Evolutionary conservation across 2,113 vertebrate genomes (phyloP), one percentile per base, ranked within the genome.

Genomic region (Neofelis nebulosa): DNA sequence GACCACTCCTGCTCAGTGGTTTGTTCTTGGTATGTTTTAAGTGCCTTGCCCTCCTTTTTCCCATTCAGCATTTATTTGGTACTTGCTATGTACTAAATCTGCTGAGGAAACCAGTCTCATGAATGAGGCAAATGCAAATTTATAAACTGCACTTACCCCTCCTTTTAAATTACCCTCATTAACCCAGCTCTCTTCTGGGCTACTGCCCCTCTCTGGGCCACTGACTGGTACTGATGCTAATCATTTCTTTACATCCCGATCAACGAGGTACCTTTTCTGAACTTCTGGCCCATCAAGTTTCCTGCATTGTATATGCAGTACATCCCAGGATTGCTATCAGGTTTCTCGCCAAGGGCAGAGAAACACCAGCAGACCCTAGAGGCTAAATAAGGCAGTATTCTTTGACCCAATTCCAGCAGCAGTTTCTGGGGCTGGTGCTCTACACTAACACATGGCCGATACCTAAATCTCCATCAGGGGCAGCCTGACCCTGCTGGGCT

Each of bases 361-460:
- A 97, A 97, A 65, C 13, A 18, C 5, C 45, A 63, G 82, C 82
- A 25, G 68, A 83, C 45, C 63, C 55, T 48, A 15, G 94, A 87
- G 33, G n/a, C 84, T 76, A 92, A 95, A 74, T 52, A 69, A 73
- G 41, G 66, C 11, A 33, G 61, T 5, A 6, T 3, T 1, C 5
- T 18, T 55, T 33, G 66, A 96, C 31, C 57, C 50, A 48, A 13
- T 7, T 79, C 21, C 36, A 31, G 93, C 57, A 9, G 50, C 89
- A 66, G 29, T 11, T 68, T 29, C 89, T 9, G 23, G 76, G 4
- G 48, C 66, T 78, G 57, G 1, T 21, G 78, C 41, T 91, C 52
- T 38, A 21, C 55, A 36, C 27, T 36, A 55, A 7, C 80, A 14
- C 25, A 16, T 2, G 13, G 3, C 66, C 4, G 13, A 23, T 4